phyloP scores from a whole-genome alignment of 2,113 vertebrate species.

The Psittacara wagleri region DNA sequence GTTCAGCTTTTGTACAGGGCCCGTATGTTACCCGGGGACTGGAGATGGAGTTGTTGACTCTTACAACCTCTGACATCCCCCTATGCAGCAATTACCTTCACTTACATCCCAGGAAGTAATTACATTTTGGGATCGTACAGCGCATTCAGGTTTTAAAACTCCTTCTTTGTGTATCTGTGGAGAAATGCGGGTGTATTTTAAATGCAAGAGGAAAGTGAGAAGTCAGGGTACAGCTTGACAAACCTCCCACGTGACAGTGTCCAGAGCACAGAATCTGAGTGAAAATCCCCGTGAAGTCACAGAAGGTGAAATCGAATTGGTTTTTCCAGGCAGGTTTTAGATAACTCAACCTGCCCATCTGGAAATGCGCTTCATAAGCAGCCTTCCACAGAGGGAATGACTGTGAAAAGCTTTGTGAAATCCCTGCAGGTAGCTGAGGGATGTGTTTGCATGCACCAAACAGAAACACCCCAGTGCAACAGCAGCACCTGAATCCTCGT shows the following conservation, averaged over 20 bases:
- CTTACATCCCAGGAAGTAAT: not conserved
- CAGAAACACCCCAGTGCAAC: not conserved
- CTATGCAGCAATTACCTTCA: not conserved
- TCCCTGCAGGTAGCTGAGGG: not conserved
- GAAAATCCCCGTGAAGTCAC: not conserved
- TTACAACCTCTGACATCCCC: not conserved
- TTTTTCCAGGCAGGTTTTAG: not conserved
- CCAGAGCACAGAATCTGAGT: not conserved
- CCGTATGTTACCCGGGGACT: not conserved
- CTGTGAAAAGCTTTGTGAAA: not conserved
- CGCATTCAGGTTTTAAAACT: not conserved
- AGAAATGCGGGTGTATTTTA: not conserved
- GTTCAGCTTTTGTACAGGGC: not conserved
- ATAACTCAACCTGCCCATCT: not conserved
- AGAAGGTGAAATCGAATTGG: not conserved
- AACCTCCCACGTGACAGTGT: not conserved
- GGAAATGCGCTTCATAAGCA: not conserved
- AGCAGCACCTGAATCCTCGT: rapidly evolving
- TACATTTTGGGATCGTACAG: not conserved
- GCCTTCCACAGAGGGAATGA: not conserved
- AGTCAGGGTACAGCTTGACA: not conserved
- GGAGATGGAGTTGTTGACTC: not conserved
- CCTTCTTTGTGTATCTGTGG: not conserved
- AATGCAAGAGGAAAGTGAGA: not conserved
- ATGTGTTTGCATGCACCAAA: not conserved